A percentile compares a stretch with the other conserved stretches of the same genome.
These are phyloP conservation scores for Erethizon dorsatum DNA, from an alignment of 2,797 vertebrate species.

Conservation along the genomic window DNA sequence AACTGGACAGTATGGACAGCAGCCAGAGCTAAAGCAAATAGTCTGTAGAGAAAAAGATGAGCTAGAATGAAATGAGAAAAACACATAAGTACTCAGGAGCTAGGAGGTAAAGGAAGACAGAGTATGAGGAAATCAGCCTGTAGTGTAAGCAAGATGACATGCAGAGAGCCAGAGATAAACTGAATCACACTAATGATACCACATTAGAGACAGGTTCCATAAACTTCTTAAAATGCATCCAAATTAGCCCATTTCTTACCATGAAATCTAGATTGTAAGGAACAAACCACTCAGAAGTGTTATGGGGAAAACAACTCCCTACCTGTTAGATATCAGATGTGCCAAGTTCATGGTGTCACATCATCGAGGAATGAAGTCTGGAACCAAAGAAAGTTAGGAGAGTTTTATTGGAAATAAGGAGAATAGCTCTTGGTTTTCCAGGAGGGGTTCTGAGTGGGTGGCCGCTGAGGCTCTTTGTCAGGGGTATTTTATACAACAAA, in stretches of 20 bases:
- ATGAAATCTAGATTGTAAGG: background rate
- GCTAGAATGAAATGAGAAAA: constrained; percentile 2
- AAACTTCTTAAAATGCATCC: background rate
- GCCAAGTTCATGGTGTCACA: background rate
- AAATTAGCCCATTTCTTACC: background rate
- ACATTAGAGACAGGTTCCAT: background rate
- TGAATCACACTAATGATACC: background rate
- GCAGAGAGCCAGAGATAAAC: background rate
- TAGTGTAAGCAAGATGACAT: background rate
- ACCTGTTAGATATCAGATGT: background rate
- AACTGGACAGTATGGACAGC: background rate
- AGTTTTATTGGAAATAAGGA: background rate
- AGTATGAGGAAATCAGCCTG: background rate
- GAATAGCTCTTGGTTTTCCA: background rate
- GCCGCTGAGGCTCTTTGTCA: background rate
- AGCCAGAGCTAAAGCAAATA: background rate
- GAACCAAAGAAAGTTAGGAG: background rate
- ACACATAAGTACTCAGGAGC: background rate
- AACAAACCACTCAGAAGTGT: background rate
- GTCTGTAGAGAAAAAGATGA: background rate
- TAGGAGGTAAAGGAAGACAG: background rate
- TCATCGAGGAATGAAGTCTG: background rate
- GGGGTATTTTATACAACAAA: background rate
- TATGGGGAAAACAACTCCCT: background rate
- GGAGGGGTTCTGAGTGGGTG: background rate